These are phyloP conservation scores for Bicyclus anynana DNA, from an alignment of 1,140 invertebrate genomes.

Conservation along the genomic window DNA sequence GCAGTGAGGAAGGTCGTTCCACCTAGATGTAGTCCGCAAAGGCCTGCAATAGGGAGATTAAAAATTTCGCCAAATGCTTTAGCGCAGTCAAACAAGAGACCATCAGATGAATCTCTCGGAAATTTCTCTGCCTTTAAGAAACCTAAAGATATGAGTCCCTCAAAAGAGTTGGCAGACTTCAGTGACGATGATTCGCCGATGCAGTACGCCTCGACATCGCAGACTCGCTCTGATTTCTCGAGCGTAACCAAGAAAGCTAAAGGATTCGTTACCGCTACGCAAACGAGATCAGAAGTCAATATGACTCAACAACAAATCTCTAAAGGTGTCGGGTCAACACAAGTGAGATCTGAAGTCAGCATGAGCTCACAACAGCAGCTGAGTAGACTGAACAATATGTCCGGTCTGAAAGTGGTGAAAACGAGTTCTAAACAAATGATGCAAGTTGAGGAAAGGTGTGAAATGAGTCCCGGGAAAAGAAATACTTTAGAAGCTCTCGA, in stretches of 20 bases:
- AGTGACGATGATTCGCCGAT: constrained; percentile 27
- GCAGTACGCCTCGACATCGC: constrained; percentile 39
- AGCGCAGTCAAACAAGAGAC: constrained; percentile 37
- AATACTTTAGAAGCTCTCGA: constrained; percentile 58
- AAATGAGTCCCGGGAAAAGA: constrained; percentile 39
- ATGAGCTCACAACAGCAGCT: constrained; percentile 45
- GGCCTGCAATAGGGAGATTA: constrained; percentile 35
- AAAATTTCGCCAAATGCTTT: constrained; percentile 50
- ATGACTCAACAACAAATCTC: constrained; percentile 43
- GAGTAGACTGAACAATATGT: constrained; percentile 42
- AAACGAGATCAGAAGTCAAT: constrained; percentile 48
- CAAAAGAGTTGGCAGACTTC: constrained; percentile 26
- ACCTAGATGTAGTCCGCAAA: constrained; percentile 28
- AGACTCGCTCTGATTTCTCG: constrained; percentile 48
- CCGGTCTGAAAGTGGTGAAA: constrained; percentile 55
- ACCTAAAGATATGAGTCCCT: constrained; percentile 49
- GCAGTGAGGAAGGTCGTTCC: constrained; percentile 32
- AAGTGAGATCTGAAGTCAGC: constrained; percentile 48
- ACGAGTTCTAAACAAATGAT: constrained; percentile 44
- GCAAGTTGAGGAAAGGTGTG: constrained; percentile 46
- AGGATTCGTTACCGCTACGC: constrained; percentile 30
- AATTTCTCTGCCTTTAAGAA: constrained; percentile 65
- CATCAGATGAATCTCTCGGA: constrained; percentile 37
- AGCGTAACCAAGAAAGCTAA: constrained; percentile 53
- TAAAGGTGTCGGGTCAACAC: constrained; percentile 33